Base-by-base conservation (phyloP, 2,113 vertebrate genomes). In the Apteryx mantelli region DNA sequence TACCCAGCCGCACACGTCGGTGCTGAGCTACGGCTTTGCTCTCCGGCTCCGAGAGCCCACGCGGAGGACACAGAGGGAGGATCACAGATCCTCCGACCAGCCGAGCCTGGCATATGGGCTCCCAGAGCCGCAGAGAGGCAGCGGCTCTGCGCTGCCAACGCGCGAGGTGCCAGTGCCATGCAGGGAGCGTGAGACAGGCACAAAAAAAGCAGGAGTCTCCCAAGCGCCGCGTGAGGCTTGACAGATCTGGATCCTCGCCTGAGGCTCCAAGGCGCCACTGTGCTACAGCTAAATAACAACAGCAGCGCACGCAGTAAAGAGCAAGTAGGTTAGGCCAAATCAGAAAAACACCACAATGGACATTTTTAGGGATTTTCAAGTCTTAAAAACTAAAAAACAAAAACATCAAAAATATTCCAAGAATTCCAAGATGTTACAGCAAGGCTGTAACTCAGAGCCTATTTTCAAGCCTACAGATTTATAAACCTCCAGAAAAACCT, bases 201-300 rank as follows among this genome's bases (percentile, higher is more conserved):
- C 56, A 5, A 20, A 79, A 32, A 61, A 46, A 88, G 52, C 7
- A 19, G 1, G 12, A 14, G 65, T 11, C 70, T 85, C 74, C 85
- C 82, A 36, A 89, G 36, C 34, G 16, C 91, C 6, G 2, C 36
- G 1, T 88, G 91, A 42, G 42, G 77, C 34, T 75, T 6, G 3
- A 25, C 21, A 3, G 79, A 7, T 13, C 88, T 91, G 93, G 85
- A 88, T 69, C 60, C 36, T 53, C 73, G 91, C 92, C 88, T 0
- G 26, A 15, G 74, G 40, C 88, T 28, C 26, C 4, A 1, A 66
- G 64, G 32, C 40, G 69, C 32, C 1, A 0, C 74, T 34, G 38
- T 3, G 4, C 12, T 46, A 1, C 0, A 0, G 61, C 11, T 1
- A 13, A 61, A 32, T 0, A 36, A 17, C 52, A 17, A 0, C 2